Conservation (phyloP, 2,888 invertebrate species). For the Polylopha cassiicola region DNA sequence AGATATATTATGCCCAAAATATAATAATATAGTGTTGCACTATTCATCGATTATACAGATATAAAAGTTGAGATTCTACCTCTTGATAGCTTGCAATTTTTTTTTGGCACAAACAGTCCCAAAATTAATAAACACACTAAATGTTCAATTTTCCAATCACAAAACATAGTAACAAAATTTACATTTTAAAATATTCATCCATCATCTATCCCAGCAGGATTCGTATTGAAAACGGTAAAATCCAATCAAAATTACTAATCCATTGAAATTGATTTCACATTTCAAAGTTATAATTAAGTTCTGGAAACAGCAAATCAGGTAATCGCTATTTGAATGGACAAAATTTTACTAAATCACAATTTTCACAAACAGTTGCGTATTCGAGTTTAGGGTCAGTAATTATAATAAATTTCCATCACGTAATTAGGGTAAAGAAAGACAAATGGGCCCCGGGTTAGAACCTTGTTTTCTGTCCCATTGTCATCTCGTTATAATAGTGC, state of each 20-base stretch:
- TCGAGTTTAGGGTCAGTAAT: constrained; percentile 41
- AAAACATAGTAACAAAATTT: constrained; percentile 1
- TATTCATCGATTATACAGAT: too few species aligned
- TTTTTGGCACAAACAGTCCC: too few species aligned
- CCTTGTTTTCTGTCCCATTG: constrained; percentile 23
- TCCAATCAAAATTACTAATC: constrained; percentile 21
- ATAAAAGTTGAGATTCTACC: too few species aligned
- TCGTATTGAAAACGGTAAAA: too few species aligned
- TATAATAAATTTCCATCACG: constrained; percentile 62
- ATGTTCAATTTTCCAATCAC: not conserved
- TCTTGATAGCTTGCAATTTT: too few species aligned
- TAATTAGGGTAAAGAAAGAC: constrained; percentile 65
- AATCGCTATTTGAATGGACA: constrained; percentile 23
- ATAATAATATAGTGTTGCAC: too few species aligned
- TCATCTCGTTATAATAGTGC: constrained; percentile 21
- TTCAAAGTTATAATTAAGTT: constrained; percentile 23
- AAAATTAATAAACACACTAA: not conserved
- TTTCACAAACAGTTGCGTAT: constrained; percentile 29
- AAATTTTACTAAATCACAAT: constrained; percentile 34
- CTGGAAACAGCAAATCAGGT: constrained; percentile 23
- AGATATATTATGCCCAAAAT: too few species aligned
- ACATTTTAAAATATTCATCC: too few species aligned
- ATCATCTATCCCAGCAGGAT: too few species aligned
- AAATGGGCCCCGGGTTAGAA: constrained; percentile 47
- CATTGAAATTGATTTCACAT: constrained; percentile 19